A percentile compares a stretch with the other conserved stretches of the same genome.
phyloP scores from a whole-genome alignment of 2,113 vertebrate genomes.

The Tragelaphus scriptus region DNA sequence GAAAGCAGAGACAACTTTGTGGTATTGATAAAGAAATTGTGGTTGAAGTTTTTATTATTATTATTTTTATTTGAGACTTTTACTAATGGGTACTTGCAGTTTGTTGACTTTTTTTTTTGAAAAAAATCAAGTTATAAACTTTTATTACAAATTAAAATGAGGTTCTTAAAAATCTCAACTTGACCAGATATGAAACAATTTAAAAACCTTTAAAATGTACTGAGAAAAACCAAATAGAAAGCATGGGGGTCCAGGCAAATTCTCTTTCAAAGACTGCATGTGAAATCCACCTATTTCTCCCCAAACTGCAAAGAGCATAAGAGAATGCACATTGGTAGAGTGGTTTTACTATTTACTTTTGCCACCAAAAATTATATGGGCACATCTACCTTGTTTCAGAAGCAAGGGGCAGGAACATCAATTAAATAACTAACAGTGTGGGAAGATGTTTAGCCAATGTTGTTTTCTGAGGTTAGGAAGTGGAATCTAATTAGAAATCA shows the following conservation, averaged over 20 bases:
- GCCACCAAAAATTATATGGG: background rate
- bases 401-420: background rate
- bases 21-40: background rate
- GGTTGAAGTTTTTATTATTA: background rate
- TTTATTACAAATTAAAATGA: too few relatives aligned
- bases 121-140: too few relatives aligned
- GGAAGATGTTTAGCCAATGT: background rate
- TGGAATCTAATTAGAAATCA: background rate
- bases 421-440: background rate
- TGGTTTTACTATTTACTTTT: background rate
- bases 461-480: background rate
- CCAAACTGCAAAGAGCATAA: background rate
- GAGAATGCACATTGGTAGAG: too few relatives aligned
- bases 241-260: too few relatives aligned
- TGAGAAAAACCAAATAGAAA: background rate
- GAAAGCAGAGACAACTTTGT: background rate
- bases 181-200: too few relatives aligned
- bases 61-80: background rate
- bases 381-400: background rate
- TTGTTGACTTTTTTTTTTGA: too few relatives aligned
- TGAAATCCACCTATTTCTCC: background rate
- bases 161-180: too few relatives aligned
- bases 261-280: background rate
- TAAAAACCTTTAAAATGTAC: background rate
- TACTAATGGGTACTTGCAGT: too few relatives aligned